Conservation (phyloP, 2,113 vertebrate species). For the Bothrops jararaca region DNA sequence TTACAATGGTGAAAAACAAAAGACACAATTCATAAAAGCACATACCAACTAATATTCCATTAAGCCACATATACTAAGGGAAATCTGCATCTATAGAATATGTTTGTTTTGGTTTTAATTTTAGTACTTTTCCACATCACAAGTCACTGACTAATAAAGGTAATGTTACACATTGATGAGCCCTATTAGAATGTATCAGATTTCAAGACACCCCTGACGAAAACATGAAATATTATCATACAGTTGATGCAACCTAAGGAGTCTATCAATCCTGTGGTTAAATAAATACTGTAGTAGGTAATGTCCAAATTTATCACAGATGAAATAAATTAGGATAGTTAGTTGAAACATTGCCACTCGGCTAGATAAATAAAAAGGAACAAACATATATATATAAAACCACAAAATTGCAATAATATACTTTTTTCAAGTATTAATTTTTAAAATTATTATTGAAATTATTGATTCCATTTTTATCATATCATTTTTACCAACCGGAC, state of each 20-base stretch:
- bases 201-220: slow-evolving; percentile 50
- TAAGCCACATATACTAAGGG: not conserved
- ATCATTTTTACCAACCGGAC: not conserved
- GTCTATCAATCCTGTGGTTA: slow-evolving; percentile 41
- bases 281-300: slow-evolving; percentile 60
- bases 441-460: not conserved
- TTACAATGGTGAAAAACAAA: not conserved
- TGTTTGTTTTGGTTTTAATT: slow-evolving; percentile 25
- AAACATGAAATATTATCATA: slow-evolving; percentile 51
- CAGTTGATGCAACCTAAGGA: slow-evolving; percentile 51
- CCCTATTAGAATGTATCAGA: slow-evolving; percentile 41
- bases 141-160: slow-evolving; percentile 50
- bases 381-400: not conserved
- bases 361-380: slow-evolving; percentile 26
- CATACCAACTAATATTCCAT: not conserved
- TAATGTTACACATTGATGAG: slow-evolving; percentile 53
- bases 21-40: slow-evolving; percentile 1
- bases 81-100: not conserved
- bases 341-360: slow-evolving; percentile 37
- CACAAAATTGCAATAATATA: no score
- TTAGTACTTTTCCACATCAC: slow-evolving; percentile 40
- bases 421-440: no score
- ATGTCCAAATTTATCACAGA: slow-evolving; percentile 60
- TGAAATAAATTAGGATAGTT: slow-evolving; percentile 34
- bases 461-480: slow-evolving; percentile 7